These are phyloP conservation scores for Eilema caniola DNA, from an alignment of 2,888 invertebrate species.

Conservation along the genomic window DNA sequence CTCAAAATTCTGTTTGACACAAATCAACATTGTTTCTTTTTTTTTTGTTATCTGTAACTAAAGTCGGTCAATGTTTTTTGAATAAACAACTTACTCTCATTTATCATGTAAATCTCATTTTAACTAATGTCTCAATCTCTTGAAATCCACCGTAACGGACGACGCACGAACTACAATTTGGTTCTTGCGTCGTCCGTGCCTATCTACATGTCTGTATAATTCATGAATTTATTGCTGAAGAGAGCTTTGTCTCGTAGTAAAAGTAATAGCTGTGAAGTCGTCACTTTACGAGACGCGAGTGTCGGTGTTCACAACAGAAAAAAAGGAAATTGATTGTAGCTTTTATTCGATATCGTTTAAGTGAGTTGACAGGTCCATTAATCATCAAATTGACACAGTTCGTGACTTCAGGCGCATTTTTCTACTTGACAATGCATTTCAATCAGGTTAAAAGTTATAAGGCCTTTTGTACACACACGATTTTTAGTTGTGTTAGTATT, in stretches of 20 bases:
- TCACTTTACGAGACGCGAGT: not conserved
- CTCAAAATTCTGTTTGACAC: not conserved
- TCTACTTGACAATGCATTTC: too few species aligned
- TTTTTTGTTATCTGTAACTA: not conserved
- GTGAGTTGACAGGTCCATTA: conserved; percentile 13
- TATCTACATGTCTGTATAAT: not conserved
- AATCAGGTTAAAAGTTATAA: too few species aligned
- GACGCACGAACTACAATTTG: not conserved
- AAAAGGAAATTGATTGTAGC: conserved; percentile 8
- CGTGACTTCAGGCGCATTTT: conserved; percentile 5
- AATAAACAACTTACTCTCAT: too few species aligned
- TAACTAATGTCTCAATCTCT: too few species aligned
- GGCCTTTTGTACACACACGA: too few species aligned
- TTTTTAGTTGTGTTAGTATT: too few species aligned
- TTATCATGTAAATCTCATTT: too few species aligned
- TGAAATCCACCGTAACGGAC: not conserved
- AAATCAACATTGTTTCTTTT: not conserved
- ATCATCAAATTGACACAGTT: conserved; percentile 8
- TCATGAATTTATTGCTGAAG: not conserved
- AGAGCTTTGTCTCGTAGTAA: not conserved
- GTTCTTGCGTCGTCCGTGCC: too few species aligned
- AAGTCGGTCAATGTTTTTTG: not conserved
- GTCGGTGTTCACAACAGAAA: not conserved
- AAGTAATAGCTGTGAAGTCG: not conserved
- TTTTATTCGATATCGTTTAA: conserved; percentile 7